These are phyloP conservation scores for Littorina saxatilis DNA, from an alignment of 1,140 invertebrate species.

Conservation along the genomic window DNA sequence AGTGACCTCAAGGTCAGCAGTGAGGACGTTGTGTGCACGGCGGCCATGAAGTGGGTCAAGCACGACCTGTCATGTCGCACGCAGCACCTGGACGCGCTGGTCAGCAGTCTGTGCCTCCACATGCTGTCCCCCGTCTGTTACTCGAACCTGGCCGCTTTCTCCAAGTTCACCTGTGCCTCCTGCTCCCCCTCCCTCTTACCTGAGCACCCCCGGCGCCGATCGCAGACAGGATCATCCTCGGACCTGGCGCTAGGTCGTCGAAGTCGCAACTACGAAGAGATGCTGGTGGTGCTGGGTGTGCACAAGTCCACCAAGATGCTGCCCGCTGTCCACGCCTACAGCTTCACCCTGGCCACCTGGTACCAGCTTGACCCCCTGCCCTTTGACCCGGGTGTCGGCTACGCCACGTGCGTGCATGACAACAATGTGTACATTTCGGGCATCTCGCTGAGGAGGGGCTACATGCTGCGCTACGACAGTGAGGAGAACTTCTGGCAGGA, in stretches of 20 bases:
- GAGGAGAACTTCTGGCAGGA: slow-evolving; percentile 48
- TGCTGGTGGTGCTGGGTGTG: slow-evolving; percentile 49
- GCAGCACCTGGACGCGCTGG: slow-evolving; percentile 46
- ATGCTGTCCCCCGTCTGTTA: slow-evolving; percentile 43
- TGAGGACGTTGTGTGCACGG: slow-evolving; percentile 56
- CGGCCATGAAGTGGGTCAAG: slow-evolving; percentile 53
- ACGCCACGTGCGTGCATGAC: slow-evolving; percentile 55
- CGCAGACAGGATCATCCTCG: slow-evolving; percentile 28
- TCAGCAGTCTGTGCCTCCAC: slow-evolving; percentile 47
- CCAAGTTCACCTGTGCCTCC: slow-evolving; percentile 35
- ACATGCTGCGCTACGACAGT: slow-evolving; percentile 50
- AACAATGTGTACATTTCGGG: slow-evolving; percentile 57
- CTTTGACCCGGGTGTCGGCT: slow-evolving; percentile 57
- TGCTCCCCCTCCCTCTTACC: slow-evolving; percentile 37
- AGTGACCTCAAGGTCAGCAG: slow-evolving; percentile 51
- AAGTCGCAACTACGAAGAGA: slow-evolving; percentile 49
- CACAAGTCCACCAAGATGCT: slow-evolving; percentile 45
- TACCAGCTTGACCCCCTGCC: slow-evolving; percentile 47
- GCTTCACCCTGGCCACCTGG: slow-evolving; percentile 49
- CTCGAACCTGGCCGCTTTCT: slow-evolving; percentile 41
- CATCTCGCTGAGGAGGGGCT: slow-evolving; percentile 46
- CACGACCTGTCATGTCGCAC: slow-evolving; percentile 48
- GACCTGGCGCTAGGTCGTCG: slow-evolving; percentile 20
- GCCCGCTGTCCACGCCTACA: slow-evolving; percentile 51
- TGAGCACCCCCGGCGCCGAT: slow-evolving; percentile 33